Evolutionary conservation across 2,113 vertebrate species (phyloP), one percentile per base, ranked within the genome.

Genomic region (Chamaea fasciata): DNA sequence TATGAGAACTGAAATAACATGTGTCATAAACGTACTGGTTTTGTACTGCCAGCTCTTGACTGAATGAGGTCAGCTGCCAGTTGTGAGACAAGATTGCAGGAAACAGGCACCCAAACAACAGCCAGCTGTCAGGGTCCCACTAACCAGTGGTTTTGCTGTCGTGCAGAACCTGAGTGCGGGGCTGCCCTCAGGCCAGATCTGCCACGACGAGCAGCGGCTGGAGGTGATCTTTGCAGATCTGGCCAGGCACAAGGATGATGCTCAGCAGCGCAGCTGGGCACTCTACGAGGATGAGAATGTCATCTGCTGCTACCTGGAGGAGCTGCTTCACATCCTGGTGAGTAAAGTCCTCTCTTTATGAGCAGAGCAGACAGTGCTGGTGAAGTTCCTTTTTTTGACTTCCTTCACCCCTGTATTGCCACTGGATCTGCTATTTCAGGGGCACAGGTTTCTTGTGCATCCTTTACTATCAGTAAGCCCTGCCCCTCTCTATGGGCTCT

Each of bases 171-270:
- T 98, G 81, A 98, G 99, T 46, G 94, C 93, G 0, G 98, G 98
- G 11, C 97, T 99, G 96, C 99, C 99, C 8, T 99, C 97, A 11
- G 99, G 99, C 44, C 99, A 99, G 96, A 98, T 99, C 95, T 99
- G 99, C 97, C 99, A 99, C 0, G 99, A 99, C 1, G 99, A 99
- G 89, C 99, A 99, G 98, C 98, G 99, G 27, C 97, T 99, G 96
- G 99, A 99, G 94, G 99, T 99, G 93, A 99, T 99, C 97, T 99
- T 99, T 10, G 92, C 98, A 8, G 99, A 99, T 96, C 97, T 99
- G 92, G 98, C 98, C 35, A 98, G 98, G 53, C 98, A 99, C 94
- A 98, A 99, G 59, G 99, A 99, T 0, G 99, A 99, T 10, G 98
- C 99, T 11, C 99, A 99, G 97, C 99, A 99, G 97, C 99, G 99